Evolutionary conservation across 2,113 vertebrate genomes (phyloP), one percentile per base, ranked within the genome.

Genomic region (Leptosomus discolor): DNA sequence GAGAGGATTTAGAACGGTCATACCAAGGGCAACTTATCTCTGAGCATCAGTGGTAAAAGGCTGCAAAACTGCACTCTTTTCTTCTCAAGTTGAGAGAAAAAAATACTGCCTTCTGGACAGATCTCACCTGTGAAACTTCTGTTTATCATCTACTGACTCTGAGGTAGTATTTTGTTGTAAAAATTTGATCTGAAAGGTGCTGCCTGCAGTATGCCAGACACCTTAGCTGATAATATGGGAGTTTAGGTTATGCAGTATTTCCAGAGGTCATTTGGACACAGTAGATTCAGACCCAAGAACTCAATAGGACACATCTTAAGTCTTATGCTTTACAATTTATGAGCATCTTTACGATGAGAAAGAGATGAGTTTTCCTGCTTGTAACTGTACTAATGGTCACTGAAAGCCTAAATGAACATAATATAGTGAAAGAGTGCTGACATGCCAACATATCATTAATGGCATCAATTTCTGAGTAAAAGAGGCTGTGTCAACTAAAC

Each of bases 261-360:
- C 32, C 23, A 58, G 68, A 81, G 15, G 17, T 89, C 34, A 24
- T 56, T 69, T 51, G 24, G 14, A 68, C 41, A 70, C 19, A 60
- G 34, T 9, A 53, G 20, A 46, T 81, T 85, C 70, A 15, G 41
- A 82, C 34, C 32, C 20, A 54, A 56, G 9, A 68, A 58, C 5
- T 60, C 37, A 58, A 10, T 2, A 65, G 21, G 1, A 0, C n/a
- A 57, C 0, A 1, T n/a, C 22, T 91, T 27, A 48, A 45, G 9
- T 36, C 27, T 41, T 43, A 23, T 18, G 8, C 6, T 88, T 86
- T 80, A 27, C 7, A 48, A 24, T 51, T 68, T 27, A 69, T 19
- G 11, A 53, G 4, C 23, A 91, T 8, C 46, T 76, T 37, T 80
- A 1, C 34, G 12, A 46, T 51, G 27, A 64, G 16, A 75, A 68